Evolutionary conservation across 2,113 vertebrate species (phyloP), one percentile per base, ranked within the genome.

Genomic region (Upupa epops): DNA sequence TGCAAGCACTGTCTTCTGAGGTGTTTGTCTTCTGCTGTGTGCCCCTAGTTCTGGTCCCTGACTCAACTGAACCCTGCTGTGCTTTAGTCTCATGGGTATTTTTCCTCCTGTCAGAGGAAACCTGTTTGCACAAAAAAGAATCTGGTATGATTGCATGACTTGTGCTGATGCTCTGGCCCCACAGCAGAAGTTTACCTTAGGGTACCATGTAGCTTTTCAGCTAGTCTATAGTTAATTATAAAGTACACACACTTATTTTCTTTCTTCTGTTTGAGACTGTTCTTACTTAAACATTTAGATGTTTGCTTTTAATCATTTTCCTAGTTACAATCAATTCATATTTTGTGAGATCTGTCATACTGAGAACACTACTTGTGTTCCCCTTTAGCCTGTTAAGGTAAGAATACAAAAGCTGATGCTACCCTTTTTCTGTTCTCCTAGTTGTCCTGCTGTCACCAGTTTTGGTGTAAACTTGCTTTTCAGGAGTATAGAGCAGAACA

Each of bases 91-190:
- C 6, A 2, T 31, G 48, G 32, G 7, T 8, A 10, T 5, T 32
- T 60, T 76, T 72, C 59, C 7, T 75, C 7, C 26, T 82, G n/a
- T 45, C 29, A 48, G n/a, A 76, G 29, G n/a, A 79, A 72, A n/a
- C 13, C 4, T 60, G 1, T 14, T 8, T 10, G 11, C 17, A 9
- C 26, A 5, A 5, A 58, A 74, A 15, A 84, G 13, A 21, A 32
- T 54, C 48, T 63, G 52, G 26, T 24, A 12, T 21, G 40, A 21
- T 26, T 26, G 36, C 20, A 64, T 25, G 25, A 13, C 32, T 52
- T 58, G 4, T 69, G 90, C n/a, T 42, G 54, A 25, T 0, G 0
- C 5, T 19, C 8, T 36, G 77, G 42, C 5, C 3, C 17, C 2
- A 3, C 13, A 65, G 40, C 46, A 61, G n/a, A 79, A 34, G 11